These are phyloP conservation scores for Nothobranchius furzeri DNA, from an alignment of 2,113 vertebrate genomes.

Conservation along the genomic window DNA sequence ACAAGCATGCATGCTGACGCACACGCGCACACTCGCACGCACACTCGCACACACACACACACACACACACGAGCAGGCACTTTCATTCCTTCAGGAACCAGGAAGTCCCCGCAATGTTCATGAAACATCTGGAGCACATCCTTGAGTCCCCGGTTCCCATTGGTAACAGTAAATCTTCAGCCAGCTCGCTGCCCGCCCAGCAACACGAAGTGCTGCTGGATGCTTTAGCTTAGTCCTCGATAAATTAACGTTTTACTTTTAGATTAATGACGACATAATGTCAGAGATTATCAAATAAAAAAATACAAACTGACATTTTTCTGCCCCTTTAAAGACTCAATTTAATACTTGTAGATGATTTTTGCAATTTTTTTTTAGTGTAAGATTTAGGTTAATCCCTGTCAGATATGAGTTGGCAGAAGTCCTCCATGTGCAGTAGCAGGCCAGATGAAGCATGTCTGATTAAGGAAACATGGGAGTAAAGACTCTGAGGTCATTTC, in stretches of 20 bases:
- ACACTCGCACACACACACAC: not conserved
- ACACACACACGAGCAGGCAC: constrained; percentile 4
- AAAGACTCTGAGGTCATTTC: constrained; percentile 23
- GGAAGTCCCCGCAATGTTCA: constrained; percentile 66
- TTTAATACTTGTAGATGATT: not conserved
- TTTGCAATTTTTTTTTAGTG: not conserved
- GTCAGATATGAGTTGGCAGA: constrained; percentile 3
- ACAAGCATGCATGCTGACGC: not conserved
- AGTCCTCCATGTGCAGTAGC: constrained; percentile 35
- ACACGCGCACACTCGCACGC: constrained; percentile 15
- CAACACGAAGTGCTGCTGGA: constrained; percentile 8
- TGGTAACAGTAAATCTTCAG: constrained; percentile 72
- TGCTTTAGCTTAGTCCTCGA: not conserved
- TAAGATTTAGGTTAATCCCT: too few relatives aligned
- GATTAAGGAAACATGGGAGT: constrained; percentile 42
- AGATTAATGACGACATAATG: too few relatives aligned
- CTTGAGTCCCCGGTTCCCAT: constrained; percentile 53
- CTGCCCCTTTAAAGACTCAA: too few relatives aligned
- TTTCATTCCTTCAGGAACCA: constrained; percentile 56
- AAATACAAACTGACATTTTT: too few relatives aligned
- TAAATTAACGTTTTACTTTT: not conserved
- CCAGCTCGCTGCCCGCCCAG: constrained; percentile 41
- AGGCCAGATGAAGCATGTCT: constrained; percentile 39
- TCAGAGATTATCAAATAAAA: too few relatives aligned
- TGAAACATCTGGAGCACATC: constrained; percentile 75